Evolutionary conservation across 1,140 invertebrate genomes (phyloP).

Genomic region (Lucilia cuprina): DNA sequence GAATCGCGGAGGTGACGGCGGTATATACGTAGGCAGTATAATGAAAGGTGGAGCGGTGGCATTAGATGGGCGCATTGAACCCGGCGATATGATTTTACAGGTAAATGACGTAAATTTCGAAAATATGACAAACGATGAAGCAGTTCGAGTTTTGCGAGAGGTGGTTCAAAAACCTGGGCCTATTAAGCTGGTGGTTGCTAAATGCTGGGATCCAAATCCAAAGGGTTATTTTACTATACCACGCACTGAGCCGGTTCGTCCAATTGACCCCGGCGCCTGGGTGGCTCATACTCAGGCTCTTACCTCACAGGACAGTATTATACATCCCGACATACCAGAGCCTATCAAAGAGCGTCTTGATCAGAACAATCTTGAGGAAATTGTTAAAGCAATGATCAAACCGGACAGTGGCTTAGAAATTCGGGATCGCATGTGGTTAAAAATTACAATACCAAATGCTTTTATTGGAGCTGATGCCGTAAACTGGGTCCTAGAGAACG

Average conservation of each 20-base stretch:
- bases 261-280: conserved; percentile 99
- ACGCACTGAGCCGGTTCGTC: conserved; percentile 92
- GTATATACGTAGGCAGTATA: conserved; percentile 98
- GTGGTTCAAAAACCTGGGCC: conserved; percentile 97
- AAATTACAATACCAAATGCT: conserved; percentile 98
- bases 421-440: conserved; percentile 97
- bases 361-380: conserved; percentile 62
- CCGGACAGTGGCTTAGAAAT: conserved; percentile 97
- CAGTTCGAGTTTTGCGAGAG: conserved; percentile 91
- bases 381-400: conserved; percentile 82
- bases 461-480: conserved; percentile 98
- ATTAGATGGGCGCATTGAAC: conserved; percentile 91
- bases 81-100: conserved; percentile 97
- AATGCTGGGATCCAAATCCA: conserved; percentile 98
- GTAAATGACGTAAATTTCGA: conserved; percentile 97
- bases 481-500: conserved; percentile 94
- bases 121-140: conserved; percentile 98
- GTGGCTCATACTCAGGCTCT: conserved; percentile 92
- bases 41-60: conserved; percentile 99
- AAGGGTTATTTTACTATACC: conserved; percentile 97
- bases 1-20: conserved; percentile 87
- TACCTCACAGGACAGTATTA: conserved; percentile 70
- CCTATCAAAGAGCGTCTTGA: conserved; percentile 63
- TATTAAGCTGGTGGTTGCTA: conserved; percentile 92
- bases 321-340: conserved; percentile 66